A percentile compares a stretch with the other conserved stretches of the same genome.
Conservation (phyloP, 2,888 invertebrate species). For the Lithophane leautieri region DNA sequence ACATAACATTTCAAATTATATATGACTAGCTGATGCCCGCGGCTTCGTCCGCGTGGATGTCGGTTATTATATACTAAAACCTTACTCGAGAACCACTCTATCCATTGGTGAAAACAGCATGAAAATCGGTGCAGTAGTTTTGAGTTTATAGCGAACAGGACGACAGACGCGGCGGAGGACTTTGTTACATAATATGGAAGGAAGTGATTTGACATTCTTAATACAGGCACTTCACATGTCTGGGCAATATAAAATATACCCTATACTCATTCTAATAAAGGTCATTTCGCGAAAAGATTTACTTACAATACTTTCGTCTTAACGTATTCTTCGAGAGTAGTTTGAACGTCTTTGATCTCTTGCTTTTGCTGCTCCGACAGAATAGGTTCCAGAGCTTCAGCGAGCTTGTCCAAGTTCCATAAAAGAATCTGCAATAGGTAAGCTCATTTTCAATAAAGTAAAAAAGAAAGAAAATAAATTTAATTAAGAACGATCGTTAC, state of each 20-base stretch:
- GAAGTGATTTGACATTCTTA: neutral
- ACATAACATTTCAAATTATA: conserved; percentile 8
- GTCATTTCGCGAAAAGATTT: neutral
- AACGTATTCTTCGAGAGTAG: conserved; percentile 77
- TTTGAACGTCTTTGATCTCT: conserved; percentile 73
- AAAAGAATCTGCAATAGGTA: conserved; percentile 77
- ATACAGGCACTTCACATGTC: neutral
- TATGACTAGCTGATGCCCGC: no score
- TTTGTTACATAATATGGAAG: no score
- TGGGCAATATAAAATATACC: conserved; percentile 12
- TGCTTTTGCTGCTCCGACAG: conserved; percentile 77
- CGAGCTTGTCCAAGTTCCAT: conserved; percentile 91
- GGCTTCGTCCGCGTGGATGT: no score
- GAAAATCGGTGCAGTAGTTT: no score
- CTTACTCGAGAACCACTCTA: no score
- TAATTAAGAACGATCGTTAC: no score
- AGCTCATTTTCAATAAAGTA: neutral
- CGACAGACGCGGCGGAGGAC: no score
- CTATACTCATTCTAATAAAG: neutral
- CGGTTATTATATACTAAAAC: no score
- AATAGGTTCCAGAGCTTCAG: conserved; percentile 85
- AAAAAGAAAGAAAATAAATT: no score
- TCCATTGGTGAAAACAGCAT: no score
- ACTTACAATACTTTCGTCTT: conserved; percentile 80
- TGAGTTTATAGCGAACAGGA: no score